phyloP scores from a whole-genome alignment of 35 echinoderm and acorn worm species.

The Eucidaris tribuloides region DNA sequence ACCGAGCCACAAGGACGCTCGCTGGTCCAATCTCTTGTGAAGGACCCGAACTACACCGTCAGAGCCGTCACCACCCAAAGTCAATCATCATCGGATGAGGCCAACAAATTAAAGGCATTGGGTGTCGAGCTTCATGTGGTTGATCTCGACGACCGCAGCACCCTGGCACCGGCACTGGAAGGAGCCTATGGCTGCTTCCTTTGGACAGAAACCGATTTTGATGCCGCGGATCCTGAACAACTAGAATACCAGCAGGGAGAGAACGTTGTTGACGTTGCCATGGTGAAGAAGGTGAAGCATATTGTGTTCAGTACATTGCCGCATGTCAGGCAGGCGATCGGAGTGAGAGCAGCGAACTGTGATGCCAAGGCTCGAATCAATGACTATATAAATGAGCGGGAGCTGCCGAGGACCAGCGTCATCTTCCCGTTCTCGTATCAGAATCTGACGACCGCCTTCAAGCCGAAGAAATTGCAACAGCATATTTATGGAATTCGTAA shows the following conservation, averaged over 20 bases:
- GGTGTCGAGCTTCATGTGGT: conserved; percentile 53
- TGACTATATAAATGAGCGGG: conserved; percentile 83
- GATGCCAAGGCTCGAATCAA: conserved; percentile 84
- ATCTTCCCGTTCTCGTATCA: conserved; percentile 78
- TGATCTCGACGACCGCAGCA: conserved; percentile 62
- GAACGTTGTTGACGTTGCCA: conserved; percentile 71
- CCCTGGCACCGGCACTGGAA: conserved; percentile 46
- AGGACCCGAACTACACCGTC: conserved; percentile 53
- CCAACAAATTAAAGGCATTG: not conserved
- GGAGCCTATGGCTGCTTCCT: conserved; percentile 81
- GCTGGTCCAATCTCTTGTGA: conserved; percentile 37
- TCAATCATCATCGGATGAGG: conserved; percentile 33
- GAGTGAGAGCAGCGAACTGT: conserved; percentile 53
- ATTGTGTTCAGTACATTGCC: conserved; percentile 64
- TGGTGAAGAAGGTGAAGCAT: conserved; percentile 63
- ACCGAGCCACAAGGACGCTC: conserved; percentile 62
- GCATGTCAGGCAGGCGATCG: conserved; percentile 60
- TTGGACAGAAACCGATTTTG: conserved; percentile 53
- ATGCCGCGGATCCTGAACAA: conserved; percentile 46
- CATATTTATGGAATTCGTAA: conserved; percentile 28
- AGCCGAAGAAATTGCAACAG: conserved; percentile 44
- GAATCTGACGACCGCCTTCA: conserved; percentile 34
- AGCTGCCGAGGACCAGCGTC: conserved; percentile 66
- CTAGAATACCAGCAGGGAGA: conserved; percentile 71
- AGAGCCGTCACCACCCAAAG: conserved; percentile 56